Evolutionary conservation across 2,797 vertebrate genomes (phyloP).

Genomic region (Mionectes olivaceus): DNA sequence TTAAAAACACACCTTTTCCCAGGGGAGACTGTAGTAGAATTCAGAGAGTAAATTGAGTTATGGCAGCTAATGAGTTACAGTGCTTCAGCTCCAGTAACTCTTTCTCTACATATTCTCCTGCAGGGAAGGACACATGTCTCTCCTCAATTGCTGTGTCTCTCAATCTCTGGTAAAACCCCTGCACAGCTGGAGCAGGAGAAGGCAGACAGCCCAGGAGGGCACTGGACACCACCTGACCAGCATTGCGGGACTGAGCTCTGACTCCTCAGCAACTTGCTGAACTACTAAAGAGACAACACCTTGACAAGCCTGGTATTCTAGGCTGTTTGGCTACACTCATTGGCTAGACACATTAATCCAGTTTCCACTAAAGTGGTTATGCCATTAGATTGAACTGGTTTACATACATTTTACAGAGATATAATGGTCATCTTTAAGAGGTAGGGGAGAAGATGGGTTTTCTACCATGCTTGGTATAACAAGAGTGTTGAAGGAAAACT

Average conservation of each 20-base stretch:
- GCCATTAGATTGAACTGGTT: background rate
- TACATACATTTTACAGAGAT: background rate
- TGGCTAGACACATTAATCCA: background rate
- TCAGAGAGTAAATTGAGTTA: constrained; percentile 20
- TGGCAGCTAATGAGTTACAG: constrained; percentile 38
- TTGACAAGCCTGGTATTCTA: background rate
- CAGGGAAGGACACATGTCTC: background rate
- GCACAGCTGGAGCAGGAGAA: background rate
- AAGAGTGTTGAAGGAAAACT: background rate
- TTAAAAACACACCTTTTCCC: constrained; percentile 33
- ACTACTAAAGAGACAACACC: background rate
- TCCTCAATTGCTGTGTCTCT: background rate
- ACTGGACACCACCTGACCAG: background rate
- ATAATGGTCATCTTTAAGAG: background rate
- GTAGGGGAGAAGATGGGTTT: background rate
- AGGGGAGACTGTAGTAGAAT: background rate
- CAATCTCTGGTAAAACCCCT: background rate
- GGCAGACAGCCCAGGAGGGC: too few relatives aligned
- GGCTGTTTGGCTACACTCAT: background rate
- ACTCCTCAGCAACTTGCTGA: background rate
- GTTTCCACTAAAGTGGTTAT: background rate
- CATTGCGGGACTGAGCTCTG: rapidly evolving
- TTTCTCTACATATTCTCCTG: background rate
- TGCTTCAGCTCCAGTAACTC: background rate
- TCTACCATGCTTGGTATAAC: background rate